Percentiles rank a stretch among this genome's conserved stretches.
These are phyloP conservation scores for Zosterops lateralis DNA, from an alignment of 2,113 vertebrate genomes.

Conservation along the genomic window DNA sequence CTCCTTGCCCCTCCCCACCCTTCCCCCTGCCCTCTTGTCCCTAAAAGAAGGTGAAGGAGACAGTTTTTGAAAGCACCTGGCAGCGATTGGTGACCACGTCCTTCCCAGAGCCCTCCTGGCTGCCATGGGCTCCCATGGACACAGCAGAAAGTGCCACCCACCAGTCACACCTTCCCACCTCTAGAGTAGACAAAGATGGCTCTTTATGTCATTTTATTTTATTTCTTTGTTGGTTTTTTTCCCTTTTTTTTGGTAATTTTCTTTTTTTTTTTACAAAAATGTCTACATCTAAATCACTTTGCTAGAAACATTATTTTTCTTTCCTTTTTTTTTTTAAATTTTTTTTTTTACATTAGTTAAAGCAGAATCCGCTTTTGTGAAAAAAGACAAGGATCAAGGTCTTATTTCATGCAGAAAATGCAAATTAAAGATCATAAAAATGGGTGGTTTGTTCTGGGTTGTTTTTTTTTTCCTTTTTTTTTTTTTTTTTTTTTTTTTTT, in stretches of 20 bases:
- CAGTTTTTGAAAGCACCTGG: constrained; percentile 32
- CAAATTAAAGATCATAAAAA: constrained; percentile 63
- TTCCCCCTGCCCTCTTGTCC: background rate
- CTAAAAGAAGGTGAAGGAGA: background rate
- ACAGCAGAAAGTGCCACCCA: background rate
- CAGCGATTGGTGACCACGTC: background rate
- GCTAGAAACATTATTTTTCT: constrained; percentile 71
- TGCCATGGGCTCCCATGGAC: background rate
- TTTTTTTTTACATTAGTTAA: constrained; percentile 48
- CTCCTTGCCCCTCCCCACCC: background rate
- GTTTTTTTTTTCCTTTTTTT: background rate
- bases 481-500: background rate
- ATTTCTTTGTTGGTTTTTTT: constrained; percentile 44
- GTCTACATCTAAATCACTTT: constrained; percentile 66
- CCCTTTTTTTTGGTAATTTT: background rate
- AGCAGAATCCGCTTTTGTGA: constrained; percentile 65
- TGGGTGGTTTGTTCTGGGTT: background rate
- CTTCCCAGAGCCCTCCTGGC: background rate
- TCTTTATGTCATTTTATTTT: constrained; percentile 58
- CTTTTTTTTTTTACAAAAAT: constrained; percentile 64
- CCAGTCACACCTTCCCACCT: constrained; percentile 9
- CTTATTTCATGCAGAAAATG: constrained; percentile 70
- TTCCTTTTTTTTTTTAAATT: background rate
- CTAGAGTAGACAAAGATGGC: constrained; percentile 66
- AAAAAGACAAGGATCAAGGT: constrained; percentile 63